A percentile compares a stretch with the other conserved stretches of the same genome.
phyloP scores from a whole-genome alignment of 2,888 invertebrate genomes.

The Smittia sp. region DNA sequence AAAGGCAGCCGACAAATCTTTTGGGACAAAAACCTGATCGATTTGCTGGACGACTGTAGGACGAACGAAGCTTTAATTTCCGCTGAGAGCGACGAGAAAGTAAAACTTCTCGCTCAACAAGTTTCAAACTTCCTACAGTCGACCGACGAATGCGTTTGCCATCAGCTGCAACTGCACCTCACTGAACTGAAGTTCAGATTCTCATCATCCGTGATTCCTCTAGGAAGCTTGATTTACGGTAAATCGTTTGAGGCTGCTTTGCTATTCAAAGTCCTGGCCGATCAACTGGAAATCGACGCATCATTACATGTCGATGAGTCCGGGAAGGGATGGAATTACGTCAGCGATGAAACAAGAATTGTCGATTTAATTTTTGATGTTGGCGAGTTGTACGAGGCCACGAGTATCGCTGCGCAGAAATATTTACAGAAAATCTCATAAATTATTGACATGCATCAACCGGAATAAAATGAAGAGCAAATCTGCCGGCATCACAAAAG shows the following conservation, averaged over 20 bases:
- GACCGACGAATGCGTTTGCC: background rate
- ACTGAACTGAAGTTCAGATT: slow-evolving; percentile 21
- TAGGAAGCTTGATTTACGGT: slow-evolving; percentile 21
- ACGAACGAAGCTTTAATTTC: background rate
- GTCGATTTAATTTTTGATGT: slow-evolving; percentile 29
- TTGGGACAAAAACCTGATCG: background rate
- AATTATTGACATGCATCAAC: background rate
- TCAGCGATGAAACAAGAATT: background rate
- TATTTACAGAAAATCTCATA: slow-evolving; percentile 31
- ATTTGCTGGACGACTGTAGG: background rate
- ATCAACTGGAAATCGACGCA: slow-evolving; percentile 23
- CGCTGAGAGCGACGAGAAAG: background rate
- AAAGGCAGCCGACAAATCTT: background rate
- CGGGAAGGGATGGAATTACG: slow-evolving; percentile 30
- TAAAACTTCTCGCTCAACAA: background rate
- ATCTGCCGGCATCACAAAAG: slow-evolving; percentile 21
- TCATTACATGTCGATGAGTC: background rate
- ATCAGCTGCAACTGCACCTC: background rate
- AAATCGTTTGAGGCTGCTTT: slow-evolving; percentile 27
- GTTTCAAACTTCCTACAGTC: background rate
- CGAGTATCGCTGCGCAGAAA: background rate
- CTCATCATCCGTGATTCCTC: slow-evolving; percentile 1
- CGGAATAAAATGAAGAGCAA: background rate
- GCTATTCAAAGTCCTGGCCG: slow-evolving; percentile 22
- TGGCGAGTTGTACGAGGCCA: slow-evolving; percentile 22